Evolutionary conservation across 1,140 invertebrate species (phyloP), one percentile per base, ranked within the genome.

Genomic region (Ips nitidus): DNA sequence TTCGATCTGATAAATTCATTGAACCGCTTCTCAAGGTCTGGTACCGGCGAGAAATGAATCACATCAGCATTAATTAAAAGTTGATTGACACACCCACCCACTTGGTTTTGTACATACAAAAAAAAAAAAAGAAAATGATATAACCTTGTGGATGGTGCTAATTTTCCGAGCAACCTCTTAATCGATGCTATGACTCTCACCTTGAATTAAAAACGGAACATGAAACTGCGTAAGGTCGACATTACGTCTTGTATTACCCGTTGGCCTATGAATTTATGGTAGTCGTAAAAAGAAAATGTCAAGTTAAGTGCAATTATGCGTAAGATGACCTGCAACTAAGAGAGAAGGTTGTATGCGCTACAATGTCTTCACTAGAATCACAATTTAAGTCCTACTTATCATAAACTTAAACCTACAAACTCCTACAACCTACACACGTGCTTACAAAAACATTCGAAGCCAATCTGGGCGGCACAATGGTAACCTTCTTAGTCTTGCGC

Each of bases 1-100:
- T 66, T 58, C 22, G 65, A 57, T 66, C 55, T 52, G 65, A 41
- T 66, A 42, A 45, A 66, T 66, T 66, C 65, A 66, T 66, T 66
- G 55, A 66, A 66, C 55, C 55, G 53, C 55, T 36, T 55, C 37
- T 66, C 65, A 66, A 66, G 65, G 65, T 41, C 57, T 5, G 40
- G 41, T 59, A 42, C 53, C 22, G 6, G 53, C n/a, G 3, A 57
- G 37, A 40, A 38, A 47, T 47, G 45, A 47, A 47, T 47, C n/a
- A 47, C 45, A 47, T 47, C 4, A 47, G n/a, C n/a, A n/a, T 47
- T 47, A 5, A 47, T n/a, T 4, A 47, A 47, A 47, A 47, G n/a
- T 47, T 47, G n/a, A 47, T 47, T 47, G 4, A n/a, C n/a, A 5
- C 4, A 47, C 45, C 45, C 45, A 5, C n/a, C 22, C 22, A 22